These are phyloP conservation scores for Troilus luridus DNA, from an alignment of 2,888 invertebrate genomes.

Conservation along the genomic window DNA sequence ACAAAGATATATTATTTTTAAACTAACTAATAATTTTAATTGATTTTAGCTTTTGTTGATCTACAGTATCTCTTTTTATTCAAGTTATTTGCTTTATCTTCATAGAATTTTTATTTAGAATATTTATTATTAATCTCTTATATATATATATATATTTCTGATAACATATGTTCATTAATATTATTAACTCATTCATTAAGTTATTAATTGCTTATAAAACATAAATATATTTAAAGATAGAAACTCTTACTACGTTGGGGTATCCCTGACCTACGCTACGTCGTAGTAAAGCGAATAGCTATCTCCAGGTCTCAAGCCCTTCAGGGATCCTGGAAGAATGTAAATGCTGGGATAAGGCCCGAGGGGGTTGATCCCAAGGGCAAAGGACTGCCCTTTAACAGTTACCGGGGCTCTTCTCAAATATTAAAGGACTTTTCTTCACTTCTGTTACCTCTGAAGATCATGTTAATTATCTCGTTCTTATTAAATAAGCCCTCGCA, in stretches of 20 bases:
- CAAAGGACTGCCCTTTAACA: slow-evolving; percentile 28
- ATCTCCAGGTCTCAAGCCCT: background rate
- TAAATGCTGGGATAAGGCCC: slow-evolving; percentile 40
- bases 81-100: no score
- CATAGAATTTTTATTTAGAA: no score
- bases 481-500: background rate
- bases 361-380: slow-evolving; percentile 21
- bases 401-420: background rate
- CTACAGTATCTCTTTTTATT: no score
- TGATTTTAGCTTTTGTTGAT: no score
- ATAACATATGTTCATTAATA: no score
- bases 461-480: background rate
- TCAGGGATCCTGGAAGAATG: slow-evolving; percentile 31
- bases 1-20: no score
- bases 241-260: background rate
- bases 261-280: background rate
- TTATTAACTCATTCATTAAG: no score
- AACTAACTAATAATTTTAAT: no score
- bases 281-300: background rate
- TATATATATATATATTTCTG: no score
- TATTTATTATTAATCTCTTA: no score
- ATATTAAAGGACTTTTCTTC: slow-evolving; percentile 21
- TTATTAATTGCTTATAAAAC: background rate
- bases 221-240: background rate
- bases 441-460: background rate